These are phyloP conservation scores for Synanthedon myopaeformis DNA, from an alignment of 2,888 invertebrate species.

Conservation along the genomic window DNA sequence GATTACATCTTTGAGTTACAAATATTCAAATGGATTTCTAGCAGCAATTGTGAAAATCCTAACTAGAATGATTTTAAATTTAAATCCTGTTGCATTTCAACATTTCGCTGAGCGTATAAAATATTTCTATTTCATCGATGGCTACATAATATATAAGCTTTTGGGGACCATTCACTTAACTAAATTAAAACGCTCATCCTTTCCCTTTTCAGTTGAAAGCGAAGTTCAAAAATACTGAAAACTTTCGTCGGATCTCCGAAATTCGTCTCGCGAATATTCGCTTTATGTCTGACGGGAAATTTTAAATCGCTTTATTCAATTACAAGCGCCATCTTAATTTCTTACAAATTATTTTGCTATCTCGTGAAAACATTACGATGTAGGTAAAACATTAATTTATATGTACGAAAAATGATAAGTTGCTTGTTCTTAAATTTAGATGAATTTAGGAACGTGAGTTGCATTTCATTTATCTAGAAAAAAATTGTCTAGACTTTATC, in stretches of 20 bases:
- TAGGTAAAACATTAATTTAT: too few species aligned
- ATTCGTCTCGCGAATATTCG: conserved; percentile 1
- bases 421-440: too few species aligned
- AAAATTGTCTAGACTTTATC: too few species aligned
- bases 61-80: background rate
- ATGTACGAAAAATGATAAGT: too few species aligned
- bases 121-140: background rate
- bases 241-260: conserved; percentile 13
- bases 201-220: conserved; percentile 17
- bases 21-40: too few species aligned
- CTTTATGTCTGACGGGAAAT: conserved; percentile 5
- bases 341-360: too few species aligned
- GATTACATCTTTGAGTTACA: too few species aligned
- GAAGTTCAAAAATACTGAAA: conserved; percentile 35
- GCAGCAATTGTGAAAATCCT: too few species aligned
- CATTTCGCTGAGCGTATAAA: background rate
- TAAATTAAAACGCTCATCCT: conserved; percentile 37
- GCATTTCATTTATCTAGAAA: too few species aligned
- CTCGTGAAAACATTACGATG: too few species aligned
- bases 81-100: background rate
- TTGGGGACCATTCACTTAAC: conserved; percentile 36
- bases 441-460: too few species aligned
- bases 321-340: too few species aligned
- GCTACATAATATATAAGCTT: conserved; percentile 23
- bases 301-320: conserved; percentile 1